These are phyloP conservation scores for Stegodyphus mimosarum DNA, from an alignment of 1,140 invertebrate genomes.

Conservation along the genomic window DNA sequence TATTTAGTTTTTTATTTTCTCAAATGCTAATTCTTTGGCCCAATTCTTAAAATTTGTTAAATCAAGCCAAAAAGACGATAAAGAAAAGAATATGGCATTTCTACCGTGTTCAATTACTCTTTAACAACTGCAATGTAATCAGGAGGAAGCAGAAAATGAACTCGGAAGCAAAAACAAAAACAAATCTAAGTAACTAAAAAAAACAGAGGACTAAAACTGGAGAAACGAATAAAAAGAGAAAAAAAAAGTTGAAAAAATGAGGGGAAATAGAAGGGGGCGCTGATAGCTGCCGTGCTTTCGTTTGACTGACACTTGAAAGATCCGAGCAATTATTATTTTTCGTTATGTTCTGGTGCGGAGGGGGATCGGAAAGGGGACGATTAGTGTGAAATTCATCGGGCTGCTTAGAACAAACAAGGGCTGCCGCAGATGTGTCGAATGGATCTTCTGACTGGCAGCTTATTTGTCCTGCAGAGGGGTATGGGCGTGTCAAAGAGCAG, in stretches of 20 bases:
- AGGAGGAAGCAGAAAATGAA: no score
- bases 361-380: background rate
- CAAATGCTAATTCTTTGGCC: no score
- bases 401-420: conserved; percentile 48
- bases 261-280: background rate
- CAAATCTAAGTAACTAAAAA: background rate
- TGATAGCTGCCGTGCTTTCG: background rate
- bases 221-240: background rate
- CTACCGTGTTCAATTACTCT: no score
- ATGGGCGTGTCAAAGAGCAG: background rate
- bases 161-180: background rate
- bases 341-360: background rate
- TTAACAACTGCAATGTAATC: no score
- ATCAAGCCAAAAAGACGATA: no score
- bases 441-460: conserved; percentile 34
- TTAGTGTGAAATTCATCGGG: conserved; percentile 50
- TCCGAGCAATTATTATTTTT: conserved; percentile 45
- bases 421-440: conserved; percentile 22
- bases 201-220: background rate
- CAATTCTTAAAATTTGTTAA: no score
- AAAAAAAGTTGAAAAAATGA: background rate
- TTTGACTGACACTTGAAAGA: conserved; percentile 36
- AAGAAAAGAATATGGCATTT: no score
- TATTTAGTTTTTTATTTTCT: no score
- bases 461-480: conserved; percentile 28